phyloP scores from a whole-genome alignment of 2,888 invertebrate species.

The Gandaritis pyraliata region DNA sequence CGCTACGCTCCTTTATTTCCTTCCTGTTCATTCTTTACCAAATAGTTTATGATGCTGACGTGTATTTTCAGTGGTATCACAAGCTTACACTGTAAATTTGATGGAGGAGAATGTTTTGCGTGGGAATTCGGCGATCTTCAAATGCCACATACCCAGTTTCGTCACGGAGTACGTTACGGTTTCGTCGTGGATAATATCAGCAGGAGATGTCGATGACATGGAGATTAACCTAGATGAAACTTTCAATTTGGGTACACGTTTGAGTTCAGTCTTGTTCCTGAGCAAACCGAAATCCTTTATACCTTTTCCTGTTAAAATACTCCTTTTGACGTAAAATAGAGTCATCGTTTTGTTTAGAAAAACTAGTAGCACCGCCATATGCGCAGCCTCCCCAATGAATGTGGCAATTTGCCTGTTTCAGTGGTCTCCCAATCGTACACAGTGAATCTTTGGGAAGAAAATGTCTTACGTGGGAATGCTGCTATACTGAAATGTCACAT shows the following conservation, averaged over 20 bases:
- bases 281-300: slow-evolving; percentile 27
- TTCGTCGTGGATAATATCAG: slow-evolving; percentile 93
- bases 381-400: not conserved
- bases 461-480: slow-evolving; percentile 94
- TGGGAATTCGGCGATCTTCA: slow-evolving; percentile 94
- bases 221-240: slow-evolving; percentile 71
- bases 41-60: slow-evolving; percentile 1
- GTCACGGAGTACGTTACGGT: slow-evolving; percentile 95
- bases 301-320: slow-evolving; percentile 35
- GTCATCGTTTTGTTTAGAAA: not conserved
- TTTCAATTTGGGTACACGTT: slow-evolving; percentile 65
- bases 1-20: slow-evolving; percentile 40
- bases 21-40: slow-evolving; percentile 16
- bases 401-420: slow-evolving; percentile 73
- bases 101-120: slow-evolving; percentile 96
- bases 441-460: slow-evolving; percentile 96
- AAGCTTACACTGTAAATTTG: slow-evolving; percentile 94
- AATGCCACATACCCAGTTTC: slow-evolving; percentile 97
- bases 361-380: no score
- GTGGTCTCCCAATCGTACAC: slow-evolving; percentile 95
- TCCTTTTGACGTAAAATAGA: not conserved
- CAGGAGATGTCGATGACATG: slow-evolving; percentile 84
- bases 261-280: not conserved
- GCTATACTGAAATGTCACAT: slow-evolving; percentile 96
- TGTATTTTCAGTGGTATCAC: slow-evolving; percentile 91